Evolutionary conservation across 2,797 vertebrate species (phyloP), one percentile per base, ranked within the genome.

Genomic region (Gymnopithys bicolor): DNA sequence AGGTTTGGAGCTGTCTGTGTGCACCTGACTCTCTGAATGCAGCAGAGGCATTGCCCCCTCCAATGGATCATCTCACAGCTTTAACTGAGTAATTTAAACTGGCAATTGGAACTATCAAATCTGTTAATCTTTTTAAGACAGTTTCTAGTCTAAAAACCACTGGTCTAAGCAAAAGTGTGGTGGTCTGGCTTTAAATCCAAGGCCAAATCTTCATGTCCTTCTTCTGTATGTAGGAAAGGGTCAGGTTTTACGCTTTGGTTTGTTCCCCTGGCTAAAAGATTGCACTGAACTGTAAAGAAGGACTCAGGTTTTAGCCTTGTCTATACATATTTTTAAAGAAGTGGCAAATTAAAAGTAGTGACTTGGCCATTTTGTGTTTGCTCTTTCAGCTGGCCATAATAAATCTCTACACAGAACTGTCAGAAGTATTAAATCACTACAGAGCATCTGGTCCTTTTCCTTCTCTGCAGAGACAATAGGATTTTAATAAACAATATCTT

Each of bases 401-500:
- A 95, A 94, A 96, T 97, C 94, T 90, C 89, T 30, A 32, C 91
- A 35, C 39, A 7, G 37, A 86, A 13, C 63, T 90, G 79, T 64
- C 16, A 6, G 56, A 87, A 79, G 80, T 51, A 67, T 73, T 95
- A 93, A 94, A 91, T 94, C 89, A 67, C 85, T 78, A 11, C 41
- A 55, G 80, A 86, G 73, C 51, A 52, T 11, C 32, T 78, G 76
- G 89, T 88, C 94, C 95, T 96, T 96, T 91, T 56, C 94, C 80
- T 70, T 89, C 59, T 21, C 66, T 56, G 55, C 70, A 8, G 78
- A 88, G 63, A 94, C 82, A 95, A 91, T 23, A 75, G 79, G 87
- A 75, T 92, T 95, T 96, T 96, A 91, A 92, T 95, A 95, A 96
- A 93, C 87, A 96, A 56, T 93, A 94, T 49, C 87, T 94, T 94